A percentile compares a stretch with the other conserved stretches of the same genome.
phyloP scores from a whole-genome alignment of 1,140 invertebrate genomes.

The Galendromus occidentalis region DNA sequence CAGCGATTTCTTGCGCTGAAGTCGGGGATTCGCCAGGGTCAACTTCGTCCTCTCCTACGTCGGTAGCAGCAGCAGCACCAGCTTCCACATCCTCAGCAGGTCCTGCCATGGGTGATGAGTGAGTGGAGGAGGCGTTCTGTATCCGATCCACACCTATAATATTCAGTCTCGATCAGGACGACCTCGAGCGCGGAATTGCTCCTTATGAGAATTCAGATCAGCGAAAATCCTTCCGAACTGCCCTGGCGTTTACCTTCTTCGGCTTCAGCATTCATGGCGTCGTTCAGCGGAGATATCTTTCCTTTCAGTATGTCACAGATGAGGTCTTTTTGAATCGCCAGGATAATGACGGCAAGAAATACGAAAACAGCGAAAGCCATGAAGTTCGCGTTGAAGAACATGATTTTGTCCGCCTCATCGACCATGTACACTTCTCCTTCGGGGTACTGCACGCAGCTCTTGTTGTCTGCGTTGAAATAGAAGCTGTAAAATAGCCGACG shows the following conservation, averaged over 20 bases:
- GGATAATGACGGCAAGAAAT: background rate
- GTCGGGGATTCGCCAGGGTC: too few species aligned
- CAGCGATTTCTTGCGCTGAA: background rate
- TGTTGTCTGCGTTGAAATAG: background rate
- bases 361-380: slow-evolving; percentile 1
- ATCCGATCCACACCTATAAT: background rate
- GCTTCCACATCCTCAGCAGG: background rate
- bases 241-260: too few species aligned
- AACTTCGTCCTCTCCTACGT: too few species aligned
- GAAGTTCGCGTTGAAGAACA: slow-evolving; percentile 10
- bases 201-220: too few species aligned
- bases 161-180: too few species aligned
- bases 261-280: background rate
- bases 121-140: background rate
- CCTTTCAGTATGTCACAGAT: slow-evolving; percentile 4
- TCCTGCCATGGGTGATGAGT: background rate
- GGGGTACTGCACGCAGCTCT: background rate
- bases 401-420: slow-evolving; percentile 2
- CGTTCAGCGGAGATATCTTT: background rate
- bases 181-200: too few species aligned
- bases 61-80: background rate
- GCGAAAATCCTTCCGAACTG: too few species aligned
- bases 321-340: slow-evolving; percentile 2
- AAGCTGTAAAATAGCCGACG: background rate
- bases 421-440: slow-evolving; percentile 10